Percentiles rank a stretch among this genome's conserved stretches.
These are phyloP conservation scores for Leptoteleia sp. DNA, from an alignment of 1,140 invertebrate genomes.

Conservation along the genomic window DNA sequence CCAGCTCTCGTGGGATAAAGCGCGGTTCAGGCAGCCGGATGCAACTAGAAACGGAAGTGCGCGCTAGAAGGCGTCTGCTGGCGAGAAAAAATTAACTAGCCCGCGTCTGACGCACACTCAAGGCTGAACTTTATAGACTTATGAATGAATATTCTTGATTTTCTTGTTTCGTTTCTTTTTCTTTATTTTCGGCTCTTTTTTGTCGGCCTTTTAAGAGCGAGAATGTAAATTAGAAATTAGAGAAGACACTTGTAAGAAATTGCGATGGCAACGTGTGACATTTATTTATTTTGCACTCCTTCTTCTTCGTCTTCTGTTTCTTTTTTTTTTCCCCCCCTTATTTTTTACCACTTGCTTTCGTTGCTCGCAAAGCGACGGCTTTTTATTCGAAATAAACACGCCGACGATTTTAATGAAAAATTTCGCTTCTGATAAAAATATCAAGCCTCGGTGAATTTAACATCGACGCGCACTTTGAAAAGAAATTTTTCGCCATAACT, in stretches of 20 bases:
- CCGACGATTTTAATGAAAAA: constrained; percentile 34
- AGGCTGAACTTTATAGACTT: constrained; percentile 60
- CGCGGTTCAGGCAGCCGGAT: constrained; percentile 54
- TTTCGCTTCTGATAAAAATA: constrained; percentile 18
- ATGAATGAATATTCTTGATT: constrained; percentile 60
- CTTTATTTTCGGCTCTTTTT: constrained; percentile 7
- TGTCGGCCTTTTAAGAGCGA: constrained; percentile 26
- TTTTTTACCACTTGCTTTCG: too few species aligned
- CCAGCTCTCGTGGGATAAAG: constrained; percentile 46
- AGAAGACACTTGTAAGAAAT: constrained; percentile 49
- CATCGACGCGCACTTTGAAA: constrained; percentile 35
- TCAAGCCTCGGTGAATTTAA: constrained; percentile 8
- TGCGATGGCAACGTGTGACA: constrained; percentile 8
- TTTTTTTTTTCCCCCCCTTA: not conserved
- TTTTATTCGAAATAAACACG: not conserved
- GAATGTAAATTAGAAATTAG: constrained; percentile 62
- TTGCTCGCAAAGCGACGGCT: too few species aligned
- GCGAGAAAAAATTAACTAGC: constrained; percentile 62
- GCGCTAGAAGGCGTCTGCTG: constrained; percentile 53
- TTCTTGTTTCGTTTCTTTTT: constrained; percentile 42
- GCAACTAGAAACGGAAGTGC: constrained; percentile 61
- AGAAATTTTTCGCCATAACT: constrained; percentile 46
- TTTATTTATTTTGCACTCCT: too few species aligned
- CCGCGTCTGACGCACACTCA: constrained; percentile 52
- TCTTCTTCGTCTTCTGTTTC: not conserved